Base-by-base conservation (phyloP, 2,797 vertebrate genomes). In the Manis crassicaudata region DNA sequence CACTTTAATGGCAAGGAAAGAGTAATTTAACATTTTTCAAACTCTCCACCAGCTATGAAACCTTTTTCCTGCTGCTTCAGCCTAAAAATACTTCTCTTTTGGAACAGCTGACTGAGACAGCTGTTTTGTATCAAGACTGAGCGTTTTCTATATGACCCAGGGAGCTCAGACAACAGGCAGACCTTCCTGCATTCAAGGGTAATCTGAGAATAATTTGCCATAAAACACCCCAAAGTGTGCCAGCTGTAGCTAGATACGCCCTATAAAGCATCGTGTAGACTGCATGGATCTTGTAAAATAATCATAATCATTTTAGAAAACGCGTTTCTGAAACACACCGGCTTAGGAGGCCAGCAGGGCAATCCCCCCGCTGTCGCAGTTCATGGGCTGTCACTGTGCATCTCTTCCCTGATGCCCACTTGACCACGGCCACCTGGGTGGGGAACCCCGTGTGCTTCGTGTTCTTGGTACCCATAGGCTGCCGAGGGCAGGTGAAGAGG, bases 51-150 rank as follows among this genome's bases (percentile, higher is more conserved):
- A 95, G 81, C 94, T 96, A 93, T 0, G 50, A 62, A 91, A 96
- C 88, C 88, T 85, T 97, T 94, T 92, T 97, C 77, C 94, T 96
- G 94, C 96, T 92, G 96, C 98, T 86, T 97, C 70, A 10, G 27
- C 82, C 77, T 97, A 86, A 67, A 60, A 18, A 82, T 52, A 72
- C 96, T 92, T 43, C 88, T 82, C 65, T 85, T 87, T 18, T 63
- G 92, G 95, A 97, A 43, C 95, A 97, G 96, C 97, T 95, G 96
- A 96, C 52, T 52, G 35, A 97, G 84, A 88, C 98, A 98, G 98
- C 98, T 98, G 98, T 97, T 98, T 97, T 58, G 0, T 77, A 94
- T 98, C 98, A 98, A 97, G 93, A 80, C 95, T 14, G 4, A 86
- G 97, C 90, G 92, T 95, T 98, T 97, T 98, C 97, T 84, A 70